Evolutionary conservation across 2,113 vertebrate species (phyloP).

Genomic region (Dasyprocta punctata): DNA sequence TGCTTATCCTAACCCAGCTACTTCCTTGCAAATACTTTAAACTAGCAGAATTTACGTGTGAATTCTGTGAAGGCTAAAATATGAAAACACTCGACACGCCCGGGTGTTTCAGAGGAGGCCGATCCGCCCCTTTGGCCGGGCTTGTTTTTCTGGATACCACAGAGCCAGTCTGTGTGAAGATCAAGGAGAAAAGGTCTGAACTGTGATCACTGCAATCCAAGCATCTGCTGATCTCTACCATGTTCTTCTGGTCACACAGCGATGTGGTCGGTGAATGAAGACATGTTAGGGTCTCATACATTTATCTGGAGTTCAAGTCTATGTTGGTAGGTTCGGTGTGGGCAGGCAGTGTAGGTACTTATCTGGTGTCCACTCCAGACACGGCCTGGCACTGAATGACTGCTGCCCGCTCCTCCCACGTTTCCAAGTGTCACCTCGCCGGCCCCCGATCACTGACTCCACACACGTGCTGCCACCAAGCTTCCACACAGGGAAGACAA

Average conservation of each 20-base stretch:
- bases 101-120: neutral
- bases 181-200: neutral
- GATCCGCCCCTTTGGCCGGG: neutral
- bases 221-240: neutral
- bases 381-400: fast-evolving
- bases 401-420: fast-evolving
- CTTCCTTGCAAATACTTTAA: constrained; percentile 23
- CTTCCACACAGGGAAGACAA: neutral
- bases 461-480: fast-evolving
- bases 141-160: neutral
- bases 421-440: neutral
- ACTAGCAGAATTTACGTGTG: neutral
- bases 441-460: neutral
- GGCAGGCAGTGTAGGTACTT: neutral
- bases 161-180: neutral
- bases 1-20: neutral
- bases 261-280: neutral
- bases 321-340: fast-evolving
- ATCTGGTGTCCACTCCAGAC: no score
- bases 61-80: neutral
- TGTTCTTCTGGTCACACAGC: neutral
- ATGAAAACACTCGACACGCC: neutral
- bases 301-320: neutral
- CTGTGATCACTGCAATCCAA: neutral
- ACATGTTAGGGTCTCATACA: neutral